These are phyloP conservation scores for Clarias gariepinus DNA, from an alignment of 2,113 vertebrate genomes.

Conservation along the genomic window DNA sequence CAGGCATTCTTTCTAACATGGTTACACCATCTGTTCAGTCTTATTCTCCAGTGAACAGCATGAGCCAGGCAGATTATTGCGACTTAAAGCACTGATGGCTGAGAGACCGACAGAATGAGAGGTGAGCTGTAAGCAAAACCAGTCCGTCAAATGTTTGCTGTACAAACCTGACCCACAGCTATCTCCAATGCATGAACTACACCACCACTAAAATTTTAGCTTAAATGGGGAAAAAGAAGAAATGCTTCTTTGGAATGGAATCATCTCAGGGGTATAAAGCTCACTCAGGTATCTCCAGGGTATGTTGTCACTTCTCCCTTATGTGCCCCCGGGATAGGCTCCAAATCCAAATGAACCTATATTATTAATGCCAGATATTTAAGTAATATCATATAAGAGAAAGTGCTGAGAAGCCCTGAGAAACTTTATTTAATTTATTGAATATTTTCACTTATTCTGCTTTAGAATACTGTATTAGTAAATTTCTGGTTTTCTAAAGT, in stretches of 20 bases:
- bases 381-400: too few relatives aligned
- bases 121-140: conserved; percentile 9
- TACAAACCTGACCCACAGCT: conserved; percentile 3
- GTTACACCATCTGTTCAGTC: conserved; percentile 27
- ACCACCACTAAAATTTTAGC: background rate
- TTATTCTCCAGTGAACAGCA: background rate
- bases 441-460: too few relatives aligned
- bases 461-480: too few relatives aligned
- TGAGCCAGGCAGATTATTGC: background rate
- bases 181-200: background rate
- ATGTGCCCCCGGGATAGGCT: background rate
- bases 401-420: too few relatives aligned
- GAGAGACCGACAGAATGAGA: background rate
- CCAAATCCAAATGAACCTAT: background rate
- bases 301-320: background rate
- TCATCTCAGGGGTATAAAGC: background rate
- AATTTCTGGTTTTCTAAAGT: too few relatives aligned
- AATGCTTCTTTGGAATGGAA: background rate
- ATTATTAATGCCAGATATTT: too few relatives aligned
- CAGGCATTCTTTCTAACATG: background rate
- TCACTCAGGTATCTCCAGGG: background rate
- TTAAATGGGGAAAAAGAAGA: background rate
- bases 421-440: too few relatives aligned
- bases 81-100: conserved; percentile 2
- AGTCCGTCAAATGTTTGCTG: conserved; percentile 22